Evolutionary conservation across 2,113 vertebrate species (phyloP).

Genomic region (Saimiri boliviensis): DNA sequence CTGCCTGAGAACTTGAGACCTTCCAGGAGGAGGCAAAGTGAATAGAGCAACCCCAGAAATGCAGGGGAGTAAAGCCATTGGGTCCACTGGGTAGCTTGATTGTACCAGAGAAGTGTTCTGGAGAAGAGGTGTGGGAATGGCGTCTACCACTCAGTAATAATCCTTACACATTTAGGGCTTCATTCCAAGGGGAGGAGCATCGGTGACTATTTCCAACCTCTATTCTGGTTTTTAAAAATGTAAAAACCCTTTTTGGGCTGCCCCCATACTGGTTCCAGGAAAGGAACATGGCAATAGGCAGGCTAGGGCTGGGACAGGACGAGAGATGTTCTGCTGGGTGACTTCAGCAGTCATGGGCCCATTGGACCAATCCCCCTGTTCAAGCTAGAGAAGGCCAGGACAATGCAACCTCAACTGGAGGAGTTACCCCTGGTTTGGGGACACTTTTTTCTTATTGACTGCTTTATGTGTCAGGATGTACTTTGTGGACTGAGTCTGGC

Average conservation of each 20-base stretch:
- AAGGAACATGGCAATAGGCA: neutral
- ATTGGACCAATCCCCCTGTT: neutral
- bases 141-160: no score
- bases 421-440: neutral
- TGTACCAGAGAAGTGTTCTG: neutral
- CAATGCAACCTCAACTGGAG: neutral
- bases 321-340: neutral
- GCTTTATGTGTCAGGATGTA: neutral
- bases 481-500: neutral
- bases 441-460: neutral
- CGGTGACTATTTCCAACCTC: neutral
- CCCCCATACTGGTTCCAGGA: neutral
- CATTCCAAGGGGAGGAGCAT: neutral
- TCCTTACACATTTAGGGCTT: neutral
- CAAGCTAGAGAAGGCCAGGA: neutral
- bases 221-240: neutral
- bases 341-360: neutral
- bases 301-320: neutral
- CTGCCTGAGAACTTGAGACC: neutral
- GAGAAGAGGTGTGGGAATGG: fast-evolving
- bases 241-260: neutral
- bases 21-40: neutral
- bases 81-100: neutral
- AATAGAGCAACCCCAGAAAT: neutral
- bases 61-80: no score